Percentiles rank a stretch among this genome's conserved stretches.
Conservation (phyloP, 2,888 invertebrate genomes). For the Schrankia costaestrigalis region DNA sequence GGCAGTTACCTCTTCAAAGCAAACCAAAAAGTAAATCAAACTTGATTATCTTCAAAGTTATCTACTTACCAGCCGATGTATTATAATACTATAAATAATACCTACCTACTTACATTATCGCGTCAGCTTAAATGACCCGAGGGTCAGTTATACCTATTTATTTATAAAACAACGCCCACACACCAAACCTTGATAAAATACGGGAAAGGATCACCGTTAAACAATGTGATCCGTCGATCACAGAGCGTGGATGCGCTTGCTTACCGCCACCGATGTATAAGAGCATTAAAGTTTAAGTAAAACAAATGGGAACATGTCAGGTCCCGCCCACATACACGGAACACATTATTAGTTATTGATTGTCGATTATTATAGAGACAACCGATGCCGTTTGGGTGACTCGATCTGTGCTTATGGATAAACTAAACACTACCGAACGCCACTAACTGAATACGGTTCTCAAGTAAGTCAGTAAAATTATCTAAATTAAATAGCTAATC, state of each 20-base stretch:
- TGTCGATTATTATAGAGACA: slow-evolving; percentile 44
- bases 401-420: no score
- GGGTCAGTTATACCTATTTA: slow-evolving; percentile 22
- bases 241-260: slow-evolving; percentile 31
- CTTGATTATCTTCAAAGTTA: no score
- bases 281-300: slow-evolving; percentile 64
- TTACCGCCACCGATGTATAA: slow-evolving; percentile 40
- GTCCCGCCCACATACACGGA: slow-evolving; percentile 52
- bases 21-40: no score
- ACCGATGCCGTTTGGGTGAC: slow-evolving; percentile 31
- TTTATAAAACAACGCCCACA: slow-evolving; percentile 38
- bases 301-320: slow-evolving; percentile 61
- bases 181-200: slow-evolving; percentile 31
- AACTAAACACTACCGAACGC: no score
- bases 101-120: no score
- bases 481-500: no score
- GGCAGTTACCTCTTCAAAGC: no score
- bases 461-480: no score
- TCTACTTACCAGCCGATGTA: no score
- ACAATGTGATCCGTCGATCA: slow-evolving; percentile 31
- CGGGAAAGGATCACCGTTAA: slow-evolving; percentile 54
- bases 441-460: no score
- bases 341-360: slow-evolving; percentile 59
- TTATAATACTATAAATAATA: slow-evolving; percentile 4
- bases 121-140: slow-evolving; percentile 15